phyloP scores from a whole-genome alignment of 2,888 invertebrate species.

The Leptinotarsa haldemani region DNA sequence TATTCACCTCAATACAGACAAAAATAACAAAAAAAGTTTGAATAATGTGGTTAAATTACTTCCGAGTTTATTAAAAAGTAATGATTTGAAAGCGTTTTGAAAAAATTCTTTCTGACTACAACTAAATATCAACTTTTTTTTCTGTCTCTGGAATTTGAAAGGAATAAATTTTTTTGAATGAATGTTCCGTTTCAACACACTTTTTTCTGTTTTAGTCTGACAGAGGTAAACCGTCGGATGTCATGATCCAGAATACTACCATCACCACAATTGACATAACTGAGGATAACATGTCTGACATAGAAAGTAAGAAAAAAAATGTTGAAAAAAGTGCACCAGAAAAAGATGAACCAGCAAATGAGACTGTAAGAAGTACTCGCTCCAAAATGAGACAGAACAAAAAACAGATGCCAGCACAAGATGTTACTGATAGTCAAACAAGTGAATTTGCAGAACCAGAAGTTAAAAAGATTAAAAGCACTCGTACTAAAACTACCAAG shows the following conservation, averaged over 20 bases:
- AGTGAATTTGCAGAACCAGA: slow-evolving; percentile 12
- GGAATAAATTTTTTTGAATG: not conserved
- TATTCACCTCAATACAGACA: too few relatives aligned
- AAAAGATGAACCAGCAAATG: slow-evolving; percentile 16
- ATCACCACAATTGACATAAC: slow-evolving; percentile 50
- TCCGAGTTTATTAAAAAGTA: too few relatives aligned
- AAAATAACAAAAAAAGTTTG: too few relatives aligned
- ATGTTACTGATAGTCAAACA: slow-evolving; percentile 11
- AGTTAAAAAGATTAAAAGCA: slow-evolving; percentile 30
- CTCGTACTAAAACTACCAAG: slow-evolving; percentile 42
- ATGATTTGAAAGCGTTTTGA: too few relatives aligned
- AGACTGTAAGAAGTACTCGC: slow-evolving; percentile 28
- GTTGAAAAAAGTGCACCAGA: slow-evolving; percentile 26
- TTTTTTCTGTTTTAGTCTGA: slow-evolving; percentile 24
- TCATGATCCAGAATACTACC: slow-evolving; percentile 50
- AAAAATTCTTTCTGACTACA: too few relatives aligned
- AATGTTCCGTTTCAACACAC: not conserved
- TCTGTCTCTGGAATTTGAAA: not conserved
- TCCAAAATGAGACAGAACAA: slow-evolving; percentile 36
- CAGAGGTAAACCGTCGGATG: slow-evolving; percentile 50
- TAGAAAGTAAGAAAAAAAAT: slow-evolving; percentile 27
- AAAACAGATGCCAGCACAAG: slow-evolving; percentile 10
- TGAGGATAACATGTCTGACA: slow-evolving; percentile 50
- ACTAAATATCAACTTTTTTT: too few relatives aligned
- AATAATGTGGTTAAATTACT: too few relatives aligned